Evolutionary conservation across 2,888 invertebrate genomes (phyloP).

Genomic region (Dichetophora obliterata): DNA sequence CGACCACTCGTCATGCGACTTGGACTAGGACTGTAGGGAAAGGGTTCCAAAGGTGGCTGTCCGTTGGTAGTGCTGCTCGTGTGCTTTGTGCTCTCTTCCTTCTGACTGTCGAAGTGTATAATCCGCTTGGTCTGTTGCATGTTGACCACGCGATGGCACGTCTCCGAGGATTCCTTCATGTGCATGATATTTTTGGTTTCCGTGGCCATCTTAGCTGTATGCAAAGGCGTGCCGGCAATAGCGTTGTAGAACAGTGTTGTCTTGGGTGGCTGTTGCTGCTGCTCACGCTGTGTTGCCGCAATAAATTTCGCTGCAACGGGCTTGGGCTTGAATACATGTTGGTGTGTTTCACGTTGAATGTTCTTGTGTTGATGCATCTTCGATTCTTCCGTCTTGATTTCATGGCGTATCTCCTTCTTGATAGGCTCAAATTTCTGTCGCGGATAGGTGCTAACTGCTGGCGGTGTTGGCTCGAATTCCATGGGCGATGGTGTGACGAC

Average conservation of each 20-base stretch:
- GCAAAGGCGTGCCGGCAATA: constrained; percentile 73
- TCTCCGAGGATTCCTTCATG: constrained; percentile 79
- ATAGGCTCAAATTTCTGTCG: constrained; percentile 75
- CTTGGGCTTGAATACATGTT: constrained; percentile 72
- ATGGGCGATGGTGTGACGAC: constrained; percentile 71
- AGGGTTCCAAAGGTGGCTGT: constrained; percentile 65
- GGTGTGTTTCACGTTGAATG: constrained; percentile 53
- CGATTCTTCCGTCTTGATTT: constrained; percentile 56
- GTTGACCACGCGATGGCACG: constrained; percentile 76
- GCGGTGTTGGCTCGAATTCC: constrained; percentile 72
- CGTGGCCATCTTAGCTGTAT: constrained; percentile 75
- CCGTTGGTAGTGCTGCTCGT: constrained; percentile 39
- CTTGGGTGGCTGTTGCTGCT: constrained; percentile 60
- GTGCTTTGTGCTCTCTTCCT: constrained; percentile 52
- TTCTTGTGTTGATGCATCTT: constrained; percentile 50
- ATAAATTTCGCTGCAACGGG: constrained; percentile 71
- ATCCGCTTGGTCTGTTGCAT: constrained; percentile 79
- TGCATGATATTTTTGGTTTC: constrained; percentile 80
- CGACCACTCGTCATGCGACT: constrained; percentile 62
- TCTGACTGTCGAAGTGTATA: constrained; percentile 76
- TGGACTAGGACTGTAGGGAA: constrained; percentile 70
- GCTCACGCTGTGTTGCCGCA: constrained; percentile 61
- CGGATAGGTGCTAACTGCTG: constrained; percentile 64
- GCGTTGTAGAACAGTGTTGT: constrained; percentile 73
- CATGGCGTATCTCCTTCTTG: constrained; percentile 68